phyloP scores from a whole-genome alignment of 1,140 invertebrate genomes.

The Ceratina japonica region DNA sequence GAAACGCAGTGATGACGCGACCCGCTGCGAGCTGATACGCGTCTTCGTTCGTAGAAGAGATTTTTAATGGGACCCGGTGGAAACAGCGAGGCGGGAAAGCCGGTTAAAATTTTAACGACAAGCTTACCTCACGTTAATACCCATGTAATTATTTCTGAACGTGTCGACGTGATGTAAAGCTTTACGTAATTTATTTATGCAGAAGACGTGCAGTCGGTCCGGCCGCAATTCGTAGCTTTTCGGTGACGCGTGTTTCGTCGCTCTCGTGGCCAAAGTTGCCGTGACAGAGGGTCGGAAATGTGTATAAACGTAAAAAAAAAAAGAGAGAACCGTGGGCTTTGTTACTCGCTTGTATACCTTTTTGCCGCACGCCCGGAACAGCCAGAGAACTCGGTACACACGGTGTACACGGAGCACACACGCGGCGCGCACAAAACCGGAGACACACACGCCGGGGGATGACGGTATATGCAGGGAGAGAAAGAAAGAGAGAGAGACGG shows the following conservation, averaged over 20 bases:
- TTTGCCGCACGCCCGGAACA: slow-evolving; percentile 31
- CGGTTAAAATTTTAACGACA: too few relatives aligned
- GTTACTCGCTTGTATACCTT: slow-evolving; percentile 37
- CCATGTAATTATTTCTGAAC: too few relatives aligned
- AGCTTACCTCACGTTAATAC: too few relatives aligned
- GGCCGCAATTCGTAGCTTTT: neutral
- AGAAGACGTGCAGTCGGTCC: neutral
- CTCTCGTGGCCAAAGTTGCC: neutral
- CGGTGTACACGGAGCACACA: slow-evolving; percentile 16
- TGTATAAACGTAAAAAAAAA: slow-evolving; percentile 40
- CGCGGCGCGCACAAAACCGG: neutral
- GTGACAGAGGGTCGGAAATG: slow-evolving; percentile 19
- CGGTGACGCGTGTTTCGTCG: slow-evolving; percentile 17
- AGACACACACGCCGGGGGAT: slow-evolving; percentile 17
- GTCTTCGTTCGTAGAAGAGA: too few relatives aligned
- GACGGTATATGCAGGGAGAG: neutral
- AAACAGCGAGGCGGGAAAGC: too few relatives aligned
- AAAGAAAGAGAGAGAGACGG: slow-evolving; percentile 22
- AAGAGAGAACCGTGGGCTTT: slow-evolving; percentile 32
- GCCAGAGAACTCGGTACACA: slow-evolving; percentile 19
- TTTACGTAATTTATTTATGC: too few relatives aligned
- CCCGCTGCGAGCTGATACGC: too few relatives aligned
- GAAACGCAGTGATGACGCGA: too few relatives aligned
- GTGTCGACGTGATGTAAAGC: too few relatives aligned
- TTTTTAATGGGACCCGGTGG: too few relatives aligned